Evolutionary conservation across 2,113 vertebrate species (phyloP).

Genomic region (Oostethus manadensis): DNA sequence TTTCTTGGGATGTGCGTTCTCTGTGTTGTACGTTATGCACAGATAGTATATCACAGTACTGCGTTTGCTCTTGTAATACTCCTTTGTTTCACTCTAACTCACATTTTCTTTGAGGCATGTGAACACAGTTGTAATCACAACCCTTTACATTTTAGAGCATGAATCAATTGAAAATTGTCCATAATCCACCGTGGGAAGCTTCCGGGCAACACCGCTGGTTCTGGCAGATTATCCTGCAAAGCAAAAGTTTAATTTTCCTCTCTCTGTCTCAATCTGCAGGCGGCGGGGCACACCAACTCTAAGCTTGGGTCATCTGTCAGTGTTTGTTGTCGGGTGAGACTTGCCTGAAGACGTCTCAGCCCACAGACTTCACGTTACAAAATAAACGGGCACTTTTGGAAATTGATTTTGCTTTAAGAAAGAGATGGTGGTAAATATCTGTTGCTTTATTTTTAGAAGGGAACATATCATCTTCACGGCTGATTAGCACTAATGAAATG

Average conservation of each 20-base stretch:
- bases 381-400: background rate
- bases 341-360: constrained; percentile 3
- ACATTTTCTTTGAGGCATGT: constrained; percentile 15
- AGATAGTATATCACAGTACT: background rate
- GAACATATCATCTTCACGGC: constrained; percentile 29
- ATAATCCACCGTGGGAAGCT: constrained; percentile 16
- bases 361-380: constrained; percentile 8
- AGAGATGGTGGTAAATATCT: constrained; percentile 20
- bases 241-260: constrained; percentile 27
- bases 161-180: constrained; percentile 18
- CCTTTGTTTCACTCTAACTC: background rate
- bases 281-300: background rate
- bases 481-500: constrained; percentile 43
- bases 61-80: constrained; percentile 3
- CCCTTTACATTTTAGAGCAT: constrained; percentile 15
- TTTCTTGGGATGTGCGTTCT: no score
- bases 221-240: constrained; percentile 13
- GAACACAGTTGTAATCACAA: constrained; percentile 9
- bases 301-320: background rate
- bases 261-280: constrained; percentile 14
- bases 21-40: no score
- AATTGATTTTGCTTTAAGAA: background rate
- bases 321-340: background rate
- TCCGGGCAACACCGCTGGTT: constrained; percentile 18
- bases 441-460: constrained; percentile 37